These are phyloP conservation scores for Dolichoris vasculosae DNA, from an alignment of 1,140 invertebrate species.

Conservation along the genomic window DNA sequence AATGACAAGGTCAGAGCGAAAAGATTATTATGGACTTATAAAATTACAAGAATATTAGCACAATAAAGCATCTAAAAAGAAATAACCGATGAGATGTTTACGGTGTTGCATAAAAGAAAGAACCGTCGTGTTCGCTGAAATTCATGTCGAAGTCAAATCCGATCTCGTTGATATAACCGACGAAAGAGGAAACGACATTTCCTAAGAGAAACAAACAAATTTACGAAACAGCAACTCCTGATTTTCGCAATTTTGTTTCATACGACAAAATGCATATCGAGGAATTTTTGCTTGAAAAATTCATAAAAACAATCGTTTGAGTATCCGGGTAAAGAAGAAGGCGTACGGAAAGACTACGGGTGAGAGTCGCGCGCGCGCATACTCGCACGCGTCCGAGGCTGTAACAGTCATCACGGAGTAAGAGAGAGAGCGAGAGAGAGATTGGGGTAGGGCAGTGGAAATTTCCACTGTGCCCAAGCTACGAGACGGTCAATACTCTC, in stretches of 20 bases:
- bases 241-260: not conserved
- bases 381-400: not conserved
- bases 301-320: constrained; percentile 9
- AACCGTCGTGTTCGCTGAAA: too few relatives aligned
- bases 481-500: constrained; percentile 73
- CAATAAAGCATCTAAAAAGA: too few relatives aligned
- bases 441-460: constrained; percentile 72
- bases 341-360: not conserved
- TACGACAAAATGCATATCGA: not conserved
- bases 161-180: too few relatives aligned
- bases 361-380: not conserved
- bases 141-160: too few relatives aligned
- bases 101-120: too few relatives aligned
- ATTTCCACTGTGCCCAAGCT: constrained; percentile 68
- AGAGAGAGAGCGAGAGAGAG: constrained; percentile 41
- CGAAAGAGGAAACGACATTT: too few relatives aligned
- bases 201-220: too few relatives aligned
- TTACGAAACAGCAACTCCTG: not conserved
- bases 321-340: not conserved
- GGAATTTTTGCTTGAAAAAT: constrained; percentile 2
- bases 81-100: too few relatives aligned
- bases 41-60: too few relatives aligned
- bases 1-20: too few relatives aligned
- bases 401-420: not conserved
- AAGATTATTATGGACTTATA: too few relatives aligned